Evolutionary conservation across 2,888 invertebrate species (phyloP).

Genomic region (Andrena trimmerana): DNA sequence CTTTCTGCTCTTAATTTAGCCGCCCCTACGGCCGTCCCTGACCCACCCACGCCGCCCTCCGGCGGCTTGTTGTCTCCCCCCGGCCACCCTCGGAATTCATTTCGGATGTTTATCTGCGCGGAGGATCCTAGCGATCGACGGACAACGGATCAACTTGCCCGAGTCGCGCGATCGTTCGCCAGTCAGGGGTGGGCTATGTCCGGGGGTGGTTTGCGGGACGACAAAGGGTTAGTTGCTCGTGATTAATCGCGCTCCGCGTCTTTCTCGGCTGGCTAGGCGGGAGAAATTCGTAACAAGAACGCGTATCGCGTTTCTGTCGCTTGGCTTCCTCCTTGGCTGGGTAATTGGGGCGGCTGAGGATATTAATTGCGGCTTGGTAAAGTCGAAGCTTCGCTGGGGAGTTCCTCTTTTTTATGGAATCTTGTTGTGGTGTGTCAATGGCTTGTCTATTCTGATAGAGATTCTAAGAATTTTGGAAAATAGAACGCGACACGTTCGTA

Average conservation of each 20-base stretch:
- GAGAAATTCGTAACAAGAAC: background rate
- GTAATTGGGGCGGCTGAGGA: constrained; percentile 22
- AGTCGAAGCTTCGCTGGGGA: background rate
- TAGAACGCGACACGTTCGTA: background rate
- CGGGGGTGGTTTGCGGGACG: background rate
- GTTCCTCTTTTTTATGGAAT: background rate
- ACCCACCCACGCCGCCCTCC: background rate
- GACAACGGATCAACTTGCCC: constrained; percentile 49
- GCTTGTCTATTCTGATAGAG: no score
- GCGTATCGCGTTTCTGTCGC: constrained; percentile 1
- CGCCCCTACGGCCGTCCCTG: constrained; percentile 28
- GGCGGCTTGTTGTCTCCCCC: constrained; percentile 5
- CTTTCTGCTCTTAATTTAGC: constrained; percentile 72
- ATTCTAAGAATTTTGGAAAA: no score
- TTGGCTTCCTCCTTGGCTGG: background rate
- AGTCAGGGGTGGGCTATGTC: background rate
- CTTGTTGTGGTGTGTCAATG: no score
- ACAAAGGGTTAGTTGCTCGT: constrained; percentile 42
- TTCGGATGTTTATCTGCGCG: constrained; percentile 65
- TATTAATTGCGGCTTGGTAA: constrained; percentile 12
- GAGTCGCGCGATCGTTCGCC: background rate
- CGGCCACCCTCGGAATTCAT: constrained; percentile 62
- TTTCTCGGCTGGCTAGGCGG: background rate
- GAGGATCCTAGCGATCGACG: constrained; percentile 40
- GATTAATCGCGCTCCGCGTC: constrained; percentile 37